Conservation (phyloP, 2,888 invertebrate genomes). For the Mechanitis mazaeus region DNA sequence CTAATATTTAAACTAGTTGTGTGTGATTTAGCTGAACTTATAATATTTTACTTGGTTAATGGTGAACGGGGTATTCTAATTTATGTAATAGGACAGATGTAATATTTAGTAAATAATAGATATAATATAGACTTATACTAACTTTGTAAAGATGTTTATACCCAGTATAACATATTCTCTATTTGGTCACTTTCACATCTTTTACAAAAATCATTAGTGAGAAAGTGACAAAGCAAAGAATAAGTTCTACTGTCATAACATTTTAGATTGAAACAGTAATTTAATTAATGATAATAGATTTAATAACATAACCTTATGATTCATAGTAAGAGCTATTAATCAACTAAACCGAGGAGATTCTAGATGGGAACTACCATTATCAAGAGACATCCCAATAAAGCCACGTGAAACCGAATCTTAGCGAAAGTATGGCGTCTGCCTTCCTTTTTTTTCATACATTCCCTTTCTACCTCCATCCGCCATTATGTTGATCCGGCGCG, state of each 20-base stretch:
- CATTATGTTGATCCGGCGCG: constrained; percentile 72
- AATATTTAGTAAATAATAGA: too few species aligned
- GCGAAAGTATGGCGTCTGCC: constrained; percentile 52
- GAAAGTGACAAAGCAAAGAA: too few species aligned
- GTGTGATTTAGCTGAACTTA: constrained; percentile 14
- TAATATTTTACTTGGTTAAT: neutral
- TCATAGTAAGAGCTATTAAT: neutral
- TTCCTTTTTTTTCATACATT: constrained; percentile 63
- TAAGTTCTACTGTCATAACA: too few species aligned
- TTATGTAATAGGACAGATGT: neutral
- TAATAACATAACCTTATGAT: too few species aligned
- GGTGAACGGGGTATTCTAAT: neutral
- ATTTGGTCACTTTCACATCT: too few species aligned
- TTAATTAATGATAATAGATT: too few species aligned
- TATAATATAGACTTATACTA: too few species aligned
- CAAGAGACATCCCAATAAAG: constrained; percentile 50
- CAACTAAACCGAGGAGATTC: neutral
- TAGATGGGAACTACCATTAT: constrained; percentile 18
- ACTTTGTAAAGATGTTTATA: too few species aligned
- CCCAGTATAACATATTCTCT: too few species aligned
- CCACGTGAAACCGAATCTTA: constrained; percentile 66
- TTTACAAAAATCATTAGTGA: too few species aligned
- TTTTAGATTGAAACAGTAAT: too few species aligned
- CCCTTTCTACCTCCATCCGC: constrained; percentile 65
- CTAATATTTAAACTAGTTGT: constrained; percentile 14